Evolutionary conservation across 2,888 invertebrate species (phyloP).

Genomic region (Nipponacmea schrenckii): DNA sequence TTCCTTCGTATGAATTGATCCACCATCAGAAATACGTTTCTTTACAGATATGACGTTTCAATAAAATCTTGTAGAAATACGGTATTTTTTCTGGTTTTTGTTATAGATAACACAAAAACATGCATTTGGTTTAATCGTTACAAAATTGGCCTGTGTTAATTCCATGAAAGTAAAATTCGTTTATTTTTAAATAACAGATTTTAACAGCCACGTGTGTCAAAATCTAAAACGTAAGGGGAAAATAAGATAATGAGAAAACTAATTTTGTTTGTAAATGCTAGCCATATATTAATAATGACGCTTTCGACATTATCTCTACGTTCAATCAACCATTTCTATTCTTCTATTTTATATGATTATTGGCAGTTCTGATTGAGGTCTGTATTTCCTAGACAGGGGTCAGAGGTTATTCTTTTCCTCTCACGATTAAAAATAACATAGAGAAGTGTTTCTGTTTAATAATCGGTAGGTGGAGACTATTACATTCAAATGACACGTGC

Average conservation of each 20-base stretch:
- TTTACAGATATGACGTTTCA: too few relatives aligned
- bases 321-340: not conserved
- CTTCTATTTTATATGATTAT: not conserved
- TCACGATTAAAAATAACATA: conserved; percentile 3
- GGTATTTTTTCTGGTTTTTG: too few relatives aligned
- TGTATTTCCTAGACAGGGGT: not conserved
- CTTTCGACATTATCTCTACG: not conserved
- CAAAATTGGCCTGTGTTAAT: too few relatives aligned
- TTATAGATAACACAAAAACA: too few relatives aligned
- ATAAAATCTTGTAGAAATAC: too few relatives aligned
- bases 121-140: too few relatives aligned
- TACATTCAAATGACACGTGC: conserved; percentile 19
- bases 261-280: not conserved
- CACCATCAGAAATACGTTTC: too few relatives aligned
- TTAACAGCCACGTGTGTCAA: too few relatives aligned
- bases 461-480: conserved; percentile 17
- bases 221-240: not conserved
- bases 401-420: conserved; percentile 1
- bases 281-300: not conserved
- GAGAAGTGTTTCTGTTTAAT: conserved; percentile 8
- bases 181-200: too few relatives aligned
- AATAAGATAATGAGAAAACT: not conserved
- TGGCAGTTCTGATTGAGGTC: conserved; percentile 4
- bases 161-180: too few relatives aligned
- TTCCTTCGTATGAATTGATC: too few relatives aligned